Percentiles rank a stretch among this genome's conserved stretches.
These are phyloP conservation scores for Lepus oiostolus DNA, from an alignment of 2,797 vertebrate genomes.

Conservation along the genomic window DNA sequence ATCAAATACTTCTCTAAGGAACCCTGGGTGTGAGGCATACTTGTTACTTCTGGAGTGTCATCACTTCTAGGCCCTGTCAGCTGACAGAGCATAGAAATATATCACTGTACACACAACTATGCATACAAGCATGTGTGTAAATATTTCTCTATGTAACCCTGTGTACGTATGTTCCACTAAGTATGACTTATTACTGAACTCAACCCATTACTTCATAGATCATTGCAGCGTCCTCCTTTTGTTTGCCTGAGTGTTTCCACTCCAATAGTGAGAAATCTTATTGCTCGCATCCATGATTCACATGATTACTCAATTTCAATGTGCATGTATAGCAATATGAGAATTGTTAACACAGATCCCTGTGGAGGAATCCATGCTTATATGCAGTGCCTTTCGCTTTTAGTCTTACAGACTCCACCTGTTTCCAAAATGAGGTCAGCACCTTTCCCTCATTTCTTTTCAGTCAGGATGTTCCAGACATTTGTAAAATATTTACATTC, in stretches of 20 bases:
- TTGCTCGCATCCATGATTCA: neutral
- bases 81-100: too few species aligned
- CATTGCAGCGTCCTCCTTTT: neutral
- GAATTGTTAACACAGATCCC: neutral
- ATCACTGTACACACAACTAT: too few species aligned
- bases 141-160: neutral
- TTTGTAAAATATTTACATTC: neutral
- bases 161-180: neutral
- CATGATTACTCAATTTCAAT: neutral
- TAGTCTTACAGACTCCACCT: neutral
- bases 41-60: too few species aligned
- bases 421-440: neutral
- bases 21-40: too few species aligned
- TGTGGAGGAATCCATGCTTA: neutral
- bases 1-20: neutral
- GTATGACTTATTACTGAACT: neutral
- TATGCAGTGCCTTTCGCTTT: neutral
- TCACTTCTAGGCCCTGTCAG: too few species aligned
- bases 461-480: neutral
- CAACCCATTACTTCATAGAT: neutral
- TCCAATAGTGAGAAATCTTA: neutral
- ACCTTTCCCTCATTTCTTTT: neutral
- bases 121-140: neutral
- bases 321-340: neutral
- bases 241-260: neutral